Percentiles rank a stretch among this genome's conserved stretches.
phyloP scores from a whole-genome alignment of 2,113 vertebrate genomes.

The Tachuris rubrigastra region DNA sequence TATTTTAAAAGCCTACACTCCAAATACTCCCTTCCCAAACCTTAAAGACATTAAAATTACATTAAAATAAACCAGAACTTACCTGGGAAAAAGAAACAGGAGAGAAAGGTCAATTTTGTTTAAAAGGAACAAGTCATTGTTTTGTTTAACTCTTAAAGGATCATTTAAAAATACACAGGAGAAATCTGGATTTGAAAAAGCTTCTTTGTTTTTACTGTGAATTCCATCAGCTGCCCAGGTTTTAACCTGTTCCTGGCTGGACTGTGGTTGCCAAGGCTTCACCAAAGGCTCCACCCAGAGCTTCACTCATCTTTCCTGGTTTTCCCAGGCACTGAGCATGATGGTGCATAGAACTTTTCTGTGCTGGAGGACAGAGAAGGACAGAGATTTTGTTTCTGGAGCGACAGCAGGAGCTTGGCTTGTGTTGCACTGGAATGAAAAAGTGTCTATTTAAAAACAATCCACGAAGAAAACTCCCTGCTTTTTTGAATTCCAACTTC shows the following conservation, averaged over 20 bases:
- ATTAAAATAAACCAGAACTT: neutral
- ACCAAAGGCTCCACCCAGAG: neutral
- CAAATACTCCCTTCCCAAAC: neutral
- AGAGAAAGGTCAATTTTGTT: neutral
- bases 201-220: neutral
- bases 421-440: neutral
- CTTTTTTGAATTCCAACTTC: neutral
- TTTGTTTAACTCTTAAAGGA: slow-evolving; percentile 39
- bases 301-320: neutral
- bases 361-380: neutral
- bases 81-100: neutral
- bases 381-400: neutral
- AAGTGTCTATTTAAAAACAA: neutral
- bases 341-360: neutral
- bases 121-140: neutral
- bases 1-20: neutral
- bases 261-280: neutral
- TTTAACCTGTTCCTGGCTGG: neutral
- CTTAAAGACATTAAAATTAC: neutral
- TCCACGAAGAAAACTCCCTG: neutral
- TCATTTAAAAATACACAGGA: neutral
- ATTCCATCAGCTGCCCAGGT: neutral
- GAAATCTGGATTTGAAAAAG: neutral
- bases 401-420: neutral
- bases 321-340: neutral